Base-by-base conservation (phyloP, 1,140 invertebrate species). In the Homalodisca vitripennis region DNA sequence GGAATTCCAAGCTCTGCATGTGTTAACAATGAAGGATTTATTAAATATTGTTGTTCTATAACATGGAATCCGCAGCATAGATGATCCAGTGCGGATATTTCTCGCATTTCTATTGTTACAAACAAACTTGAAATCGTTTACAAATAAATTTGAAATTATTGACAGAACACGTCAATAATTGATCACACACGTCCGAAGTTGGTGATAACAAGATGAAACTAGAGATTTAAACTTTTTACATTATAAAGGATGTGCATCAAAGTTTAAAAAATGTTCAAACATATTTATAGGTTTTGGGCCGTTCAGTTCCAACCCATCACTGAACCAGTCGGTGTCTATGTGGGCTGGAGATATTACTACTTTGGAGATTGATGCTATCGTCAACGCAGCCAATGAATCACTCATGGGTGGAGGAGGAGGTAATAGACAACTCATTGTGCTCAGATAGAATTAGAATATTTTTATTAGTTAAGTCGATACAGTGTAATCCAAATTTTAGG, bases 321-420 rank as follows among this genome's bases (percentile, higher is more conserved):
- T 91, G 12, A 80, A 82, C n/a, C 77, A 84, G 13, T 89, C 88
- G 78, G 80, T 92, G 24, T 87, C 87, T 1, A 79, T 91, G 65
- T 91, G 84, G 82, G 80, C 81, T 78, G 93, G 93, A 12, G 93
- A 96, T 78, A 95, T 97, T n/a, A 96, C 94, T 0, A 84, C 83
- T 48, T 80, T 97, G 13, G 91, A 93, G 84, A 86, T 96, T 68
- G 94, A 96, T 84, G 92, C 87, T 1, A 95, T 98, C 76, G 93
- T 95, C 0, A 98, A 97, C 86, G 95, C 94, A 60, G 94, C 95
- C 1, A 97, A 98, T 81, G 85, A 84, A 3, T 79, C 78, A 14
- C 80, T 98, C 30, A 77, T 86, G 22, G 93, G 92, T 47, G 94
- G 94, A 30, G 93, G 92, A 32, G 94, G 94, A 82, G 85, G 84